A percentile compares a stretch with the other conserved stretches of the same genome.
Conservation (phyloP, 2,888 invertebrate genomes). For the Erannis defoliaria region DNA sequence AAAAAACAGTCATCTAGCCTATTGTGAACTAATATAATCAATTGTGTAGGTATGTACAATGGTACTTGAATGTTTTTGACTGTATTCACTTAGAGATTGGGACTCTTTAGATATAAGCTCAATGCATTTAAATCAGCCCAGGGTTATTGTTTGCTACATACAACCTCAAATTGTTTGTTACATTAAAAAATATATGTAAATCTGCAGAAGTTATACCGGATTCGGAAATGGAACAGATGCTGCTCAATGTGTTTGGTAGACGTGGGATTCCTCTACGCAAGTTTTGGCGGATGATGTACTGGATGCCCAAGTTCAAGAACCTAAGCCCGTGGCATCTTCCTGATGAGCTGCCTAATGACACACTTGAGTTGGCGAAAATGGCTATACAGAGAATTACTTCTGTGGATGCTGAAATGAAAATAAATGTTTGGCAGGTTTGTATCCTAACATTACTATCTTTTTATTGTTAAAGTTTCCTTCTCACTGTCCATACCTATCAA, state of each 20-base stretch:
- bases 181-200: conserved; percentile 37
- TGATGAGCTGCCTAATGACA: conserved; percentile 91
- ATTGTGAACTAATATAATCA: no score
- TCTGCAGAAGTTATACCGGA: conserved; percentile 95
- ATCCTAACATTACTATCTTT: background rate
- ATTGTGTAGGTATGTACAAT: no score
- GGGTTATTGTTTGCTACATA: no score
- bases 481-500: background rate
- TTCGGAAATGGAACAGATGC: conserved; percentile 93
- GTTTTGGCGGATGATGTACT: conserved; percentile 94
- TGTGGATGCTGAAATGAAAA: conserved; percentile 90
- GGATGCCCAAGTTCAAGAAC: conserved; percentile 98
- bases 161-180: background rate
- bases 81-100: no score
- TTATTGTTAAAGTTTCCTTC: background rate
- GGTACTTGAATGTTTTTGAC: no score
- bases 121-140: no score
- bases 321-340: conserved; percentile 95
- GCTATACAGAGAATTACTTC: conserved; percentile 94
- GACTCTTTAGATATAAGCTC: no score
- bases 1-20: no score
- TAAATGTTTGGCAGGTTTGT: conserved; percentile 88
- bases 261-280: conserved; percentile 91
- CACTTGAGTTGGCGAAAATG: conserved; percentile 91
- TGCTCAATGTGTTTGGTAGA: conserved; percentile 94